Evolutionary conservation across 1,140 invertebrate genomes (phyloP).

Genomic region (Saccostrea cuccullata): DNA sequence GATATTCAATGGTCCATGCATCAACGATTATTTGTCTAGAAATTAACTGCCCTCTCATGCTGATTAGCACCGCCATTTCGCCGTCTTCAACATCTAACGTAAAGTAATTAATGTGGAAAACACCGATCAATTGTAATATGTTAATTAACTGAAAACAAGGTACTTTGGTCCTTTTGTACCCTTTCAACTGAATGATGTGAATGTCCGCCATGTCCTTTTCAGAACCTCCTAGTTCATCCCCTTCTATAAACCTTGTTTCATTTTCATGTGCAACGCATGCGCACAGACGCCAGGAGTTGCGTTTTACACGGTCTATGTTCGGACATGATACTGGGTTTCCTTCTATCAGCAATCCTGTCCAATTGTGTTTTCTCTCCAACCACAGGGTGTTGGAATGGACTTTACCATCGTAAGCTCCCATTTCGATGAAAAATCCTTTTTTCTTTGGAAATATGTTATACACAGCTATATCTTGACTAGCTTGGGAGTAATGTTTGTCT

Average conservation of each 20-base stretch:
- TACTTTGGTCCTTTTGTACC: neutral
- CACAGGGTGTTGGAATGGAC: too few relatives aligned
- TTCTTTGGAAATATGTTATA: too few relatives aligned
- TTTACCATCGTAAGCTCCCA: too few relatives aligned
- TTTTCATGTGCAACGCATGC: constrained; percentile 1
- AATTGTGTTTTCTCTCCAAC: too few relatives aligned
- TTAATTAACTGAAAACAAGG: neutral
- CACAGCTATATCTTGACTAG: too few relatives aligned
- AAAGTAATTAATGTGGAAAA: constrained; percentile 6
- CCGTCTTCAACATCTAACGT: neutral
- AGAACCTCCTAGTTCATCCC: neutral
- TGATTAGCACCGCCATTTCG: neutral
- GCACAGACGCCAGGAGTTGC: neutral
- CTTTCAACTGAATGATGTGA: neutral
- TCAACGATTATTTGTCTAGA: neutral
- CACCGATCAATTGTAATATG: neutral
- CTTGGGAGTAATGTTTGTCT: too few relatives aligned
- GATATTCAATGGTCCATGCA: constrained; percentile 21
- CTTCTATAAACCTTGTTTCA: neutral
- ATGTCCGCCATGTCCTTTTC: neutral
- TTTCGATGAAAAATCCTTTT: too few relatives aligned
- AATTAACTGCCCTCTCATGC: neutral
- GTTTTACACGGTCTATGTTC: neutral
- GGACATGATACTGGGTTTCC: neutral
- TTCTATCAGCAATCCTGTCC: too few relatives aligned